phyloP scores from a whole-genome alignment of 2,113 vertebrate species.

The Felis catus region F.catus_Fca126_mat1.0 CM031414.1:24126001-24126500 shows the following conservation, averaged over 20 bases:
- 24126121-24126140: not conserved
- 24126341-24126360: not conserved
- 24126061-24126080: slow-evolving; percentile 31
- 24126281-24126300: not conserved
- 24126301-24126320: not conserved
- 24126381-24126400: not conserved
- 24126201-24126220: not conserved
- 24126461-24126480: slow-evolving; percentile 19
- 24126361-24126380: not conserved
- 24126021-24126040: not conserved
- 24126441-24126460: slow-evolving; percentile 30
- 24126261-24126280: not conserved
- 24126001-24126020: not conserved
- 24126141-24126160: slow-evolving; percentile 1
- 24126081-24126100: not conserved
- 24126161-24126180: not conserved
- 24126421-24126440: not conserved
- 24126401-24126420: not conserved
- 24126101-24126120: not conserved
- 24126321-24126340: not conserved
- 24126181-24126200: not conserved
- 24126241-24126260: not conserved
- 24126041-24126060: slow-evolving; percentile 29
- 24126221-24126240: not conserved
- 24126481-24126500: not conserved